Evolutionary conservation across 2,888 invertebrate species (phyloP).

Genomic region (Acheta domesticus): DNA sequence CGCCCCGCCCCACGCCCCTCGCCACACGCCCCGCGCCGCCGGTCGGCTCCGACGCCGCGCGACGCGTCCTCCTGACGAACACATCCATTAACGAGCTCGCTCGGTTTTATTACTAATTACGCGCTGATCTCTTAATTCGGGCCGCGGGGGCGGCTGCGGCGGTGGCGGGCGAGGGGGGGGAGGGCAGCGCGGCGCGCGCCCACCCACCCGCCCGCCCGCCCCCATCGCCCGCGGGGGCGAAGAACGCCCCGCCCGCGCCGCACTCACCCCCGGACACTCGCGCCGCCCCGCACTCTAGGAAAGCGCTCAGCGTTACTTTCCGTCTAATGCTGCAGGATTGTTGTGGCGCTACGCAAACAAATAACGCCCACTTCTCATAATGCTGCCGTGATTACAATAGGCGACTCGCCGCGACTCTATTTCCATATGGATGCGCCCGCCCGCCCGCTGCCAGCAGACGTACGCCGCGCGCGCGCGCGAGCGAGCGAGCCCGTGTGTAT

Average conservation of each 20-base stretch:
- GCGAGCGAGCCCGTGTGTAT: too few relatives aligned
- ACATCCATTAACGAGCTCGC: constrained; percentile 1
- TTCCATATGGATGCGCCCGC: neutral
- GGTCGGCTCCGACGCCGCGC: neutral
- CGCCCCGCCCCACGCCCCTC: neutral
- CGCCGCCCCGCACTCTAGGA: neutral
- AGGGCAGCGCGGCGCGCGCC: neutral
- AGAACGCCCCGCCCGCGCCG: neutral
- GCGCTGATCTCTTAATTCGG: neutral
- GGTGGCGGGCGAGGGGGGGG: neutral
- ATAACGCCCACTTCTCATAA: constrained; percentile 7
- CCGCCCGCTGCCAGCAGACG: neutral
- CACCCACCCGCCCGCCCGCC: neutral
- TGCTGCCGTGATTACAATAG: constrained; percentile 12
- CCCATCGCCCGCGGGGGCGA: neutral
- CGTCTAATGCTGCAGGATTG: neutral
- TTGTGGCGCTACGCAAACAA: neutral
- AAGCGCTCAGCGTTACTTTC: neutral
- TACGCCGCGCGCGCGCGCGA: neutral
- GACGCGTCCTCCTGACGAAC: neutral
- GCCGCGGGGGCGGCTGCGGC: neutral
- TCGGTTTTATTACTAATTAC: constrained; percentile 9
- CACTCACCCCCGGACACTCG: neutral
- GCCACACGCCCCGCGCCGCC: neutral
- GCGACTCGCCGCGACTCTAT: constrained; percentile 7